Evolutionary conservation across 2,888 invertebrate species (phyloP).

Genomic region (Danaus chrysippus): DNA sequence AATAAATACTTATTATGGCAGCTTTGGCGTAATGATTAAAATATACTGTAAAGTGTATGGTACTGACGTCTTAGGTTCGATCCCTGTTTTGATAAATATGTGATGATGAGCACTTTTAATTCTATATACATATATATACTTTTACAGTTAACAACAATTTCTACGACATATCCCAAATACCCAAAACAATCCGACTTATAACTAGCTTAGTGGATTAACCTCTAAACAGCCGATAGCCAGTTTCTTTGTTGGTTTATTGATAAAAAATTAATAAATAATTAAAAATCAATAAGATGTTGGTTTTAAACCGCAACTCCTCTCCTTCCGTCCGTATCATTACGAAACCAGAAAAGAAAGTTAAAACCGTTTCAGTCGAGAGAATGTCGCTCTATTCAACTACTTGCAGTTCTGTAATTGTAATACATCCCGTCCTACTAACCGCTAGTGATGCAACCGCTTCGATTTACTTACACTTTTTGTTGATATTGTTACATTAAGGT

Average conservation of each 20-base stretch:
- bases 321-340: conserved; percentile 64
- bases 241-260: neutral
- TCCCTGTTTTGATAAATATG: too few species aligned
- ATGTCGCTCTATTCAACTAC: conserved; percentile 51
- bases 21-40: neutral
- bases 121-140: too few species aligned
- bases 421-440: conserved; percentile 43
- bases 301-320: conserved; percentile 56
- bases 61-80: too few species aligned
- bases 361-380: conserved; percentile 57
- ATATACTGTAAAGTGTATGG: too few species aligned
- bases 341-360: conserved; percentile 73
- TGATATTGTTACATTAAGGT: neutral
- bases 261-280: conserved; percentile 27
- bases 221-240: too few species aligned
- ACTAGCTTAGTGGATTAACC: too few species aligned
- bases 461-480: conserved; percentile 20
- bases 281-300: conserved; percentile 40
- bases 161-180: too few species aligned
- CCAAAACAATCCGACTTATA: too few species aligned
- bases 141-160: too few species aligned
- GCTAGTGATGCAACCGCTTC: conserved; percentile 46
- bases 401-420: conserved; percentile 37
- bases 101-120: too few species aligned
- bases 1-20: too few species aligned